A percentile compares a stretch with the other conserved stretches of the same genome.
Evolutionary conservation across 2,797 vertebrate genomes (phyloP).

Genomic region (Crocodylus rhombifer): DNA sequence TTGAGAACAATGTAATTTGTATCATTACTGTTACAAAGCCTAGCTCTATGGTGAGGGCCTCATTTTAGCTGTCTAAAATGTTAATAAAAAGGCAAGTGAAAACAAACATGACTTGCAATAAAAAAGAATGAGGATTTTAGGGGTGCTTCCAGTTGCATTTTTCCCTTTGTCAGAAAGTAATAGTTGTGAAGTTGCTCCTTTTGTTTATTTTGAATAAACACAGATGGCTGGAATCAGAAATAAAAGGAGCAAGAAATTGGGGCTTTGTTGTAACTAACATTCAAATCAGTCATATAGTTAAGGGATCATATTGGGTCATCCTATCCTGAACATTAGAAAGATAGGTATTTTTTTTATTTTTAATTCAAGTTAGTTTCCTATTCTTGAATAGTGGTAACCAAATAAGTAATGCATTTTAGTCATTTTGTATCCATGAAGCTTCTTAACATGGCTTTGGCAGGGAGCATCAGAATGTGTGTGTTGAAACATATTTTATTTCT

Average conservation of each 20-base stretch:
- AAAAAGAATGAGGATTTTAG: conserved; percentile 67
- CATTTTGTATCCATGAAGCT: not conserved
- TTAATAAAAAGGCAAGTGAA: conserved; percentile 70
- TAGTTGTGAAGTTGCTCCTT: conserved; percentile 5
- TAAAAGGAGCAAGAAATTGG: conserved; percentile 35
- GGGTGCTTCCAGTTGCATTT: conserved; percentile 48
- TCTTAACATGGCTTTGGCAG: not conserved
- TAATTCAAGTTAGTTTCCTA: conserved; percentile 9
- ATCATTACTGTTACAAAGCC: conserved; percentile 77
- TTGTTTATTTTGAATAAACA: conserved; percentile 30
- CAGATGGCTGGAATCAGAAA: not conserved
- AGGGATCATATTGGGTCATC: conserved; percentile 6
- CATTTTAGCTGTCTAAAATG: conserved; percentile 67
- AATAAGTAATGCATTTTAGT: not conserved
- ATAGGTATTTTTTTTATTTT: not conserved
- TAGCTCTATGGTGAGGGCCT: conserved; percentile 70
- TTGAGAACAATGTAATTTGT: conserved; percentile 82
- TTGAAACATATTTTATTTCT: not conserved
- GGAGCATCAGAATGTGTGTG: not conserved
- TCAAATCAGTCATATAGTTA: not conserved
- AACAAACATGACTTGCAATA: conserved; percentile 75
- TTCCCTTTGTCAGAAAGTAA: conserved; percentile 38
- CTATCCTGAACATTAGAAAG: not conserved
- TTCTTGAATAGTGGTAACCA: conserved; percentile 1
- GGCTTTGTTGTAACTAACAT: conserved; percentile 17